Conservation (phyloP, 2,797 vertebrate genomes). For the Neosalanx taihuensis region DNA sequence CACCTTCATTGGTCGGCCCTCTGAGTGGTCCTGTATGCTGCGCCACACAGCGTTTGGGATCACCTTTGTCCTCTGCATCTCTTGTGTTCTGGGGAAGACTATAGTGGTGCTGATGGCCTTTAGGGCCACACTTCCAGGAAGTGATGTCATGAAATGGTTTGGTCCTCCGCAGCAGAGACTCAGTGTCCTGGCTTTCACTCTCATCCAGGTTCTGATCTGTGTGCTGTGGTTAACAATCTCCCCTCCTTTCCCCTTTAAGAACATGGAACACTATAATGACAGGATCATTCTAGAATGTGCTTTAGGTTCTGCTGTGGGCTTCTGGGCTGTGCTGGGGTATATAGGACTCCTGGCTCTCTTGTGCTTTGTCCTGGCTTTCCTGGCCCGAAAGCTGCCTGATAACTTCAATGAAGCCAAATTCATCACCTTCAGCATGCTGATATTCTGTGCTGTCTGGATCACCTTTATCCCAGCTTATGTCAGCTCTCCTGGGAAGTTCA, state of each 20-base stretch:
- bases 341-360: conserved; percentile 44
- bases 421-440: conserved; percentile 58
- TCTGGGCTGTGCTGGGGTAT: conserved; percentile 53
- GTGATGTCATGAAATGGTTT: conserved; percentile 72
- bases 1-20: conserved; percentile 67
- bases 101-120: conserved; percentile 75
- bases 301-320: conserved; percentile 49
- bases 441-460: conserved; percentile 56
- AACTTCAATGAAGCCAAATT: conserved; percentile 57
- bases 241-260: conserved; percentile 48
- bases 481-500: conserved; percentile 51
- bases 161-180: conserved; percentile 69
- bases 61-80: conserved; percentile 73
- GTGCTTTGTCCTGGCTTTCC: conserved; percentile 50
- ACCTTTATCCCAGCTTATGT: conserved; percentile 52
- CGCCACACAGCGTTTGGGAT: conserved; percentile 70
- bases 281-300: conserved; percentile 55
- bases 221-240: conserved; percentile 49
- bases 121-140: conserved; percentile 60
- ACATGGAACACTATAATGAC: conserved; percentile 45
- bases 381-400: conserved; percentile 48
- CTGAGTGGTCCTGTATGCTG: conserved; percentile 74
- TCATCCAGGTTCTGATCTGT: conserved; percentile 57
- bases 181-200: conserved; percentile 62
- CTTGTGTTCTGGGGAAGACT: conserved; percentile 73